Base-by-base conservation (phyloP, 2,888 invertebrate species). In the Orthonychiurus folsomi region DNA sequence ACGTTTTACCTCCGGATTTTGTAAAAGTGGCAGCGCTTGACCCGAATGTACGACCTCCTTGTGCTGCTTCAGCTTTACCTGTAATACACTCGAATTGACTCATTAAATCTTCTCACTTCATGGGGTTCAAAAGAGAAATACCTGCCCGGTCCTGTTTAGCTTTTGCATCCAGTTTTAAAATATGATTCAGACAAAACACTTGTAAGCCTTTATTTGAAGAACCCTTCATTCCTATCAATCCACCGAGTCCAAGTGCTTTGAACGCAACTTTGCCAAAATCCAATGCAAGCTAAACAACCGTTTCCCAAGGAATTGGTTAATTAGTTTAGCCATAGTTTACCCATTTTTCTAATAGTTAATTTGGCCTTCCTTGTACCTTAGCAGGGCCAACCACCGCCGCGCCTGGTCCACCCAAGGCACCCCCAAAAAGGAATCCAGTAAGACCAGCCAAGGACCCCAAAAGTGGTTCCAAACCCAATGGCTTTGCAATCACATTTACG, bases 211-310 rank as follows among this genome's bases (percentile, higher is more conserved):
- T 56, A 21, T 56, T 27, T 37, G 56, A 56, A 9, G 56, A 56
- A 18, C 56, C 56, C 37, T 56, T 56, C 56, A 56, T 56, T 9
- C 56, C 56, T n/a, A 56, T 26, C 2, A 56, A 20, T 18, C 56
- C 56, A 21, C 56, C 56, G 3, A 56, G 15, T 2, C 56, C 56
- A 3, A 56, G 20, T 3, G 56, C 28, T 21, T 56, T 56, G 15
- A n/a, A 27, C n/a, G 27, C 56, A 2, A 56, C 27, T 56, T 56
- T 56, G n/a, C 26, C 56, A 56, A 56, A 28, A n/a, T 56, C 56
- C 27, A 56, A 37, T 18, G 20, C 20, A 2, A 21, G 9, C 56
- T 56, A 27, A 26, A 28, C 5, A n/a, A 23, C 52, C 3, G n/a
- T n/a, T n/a, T n/a, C n/a, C n/a, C n/a, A n/a, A n/a, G n/a, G n/a